Base-by-base conservation (phyloP, 2,113 vertebrate species). In the Lichenostomus cassidix region DNA sequence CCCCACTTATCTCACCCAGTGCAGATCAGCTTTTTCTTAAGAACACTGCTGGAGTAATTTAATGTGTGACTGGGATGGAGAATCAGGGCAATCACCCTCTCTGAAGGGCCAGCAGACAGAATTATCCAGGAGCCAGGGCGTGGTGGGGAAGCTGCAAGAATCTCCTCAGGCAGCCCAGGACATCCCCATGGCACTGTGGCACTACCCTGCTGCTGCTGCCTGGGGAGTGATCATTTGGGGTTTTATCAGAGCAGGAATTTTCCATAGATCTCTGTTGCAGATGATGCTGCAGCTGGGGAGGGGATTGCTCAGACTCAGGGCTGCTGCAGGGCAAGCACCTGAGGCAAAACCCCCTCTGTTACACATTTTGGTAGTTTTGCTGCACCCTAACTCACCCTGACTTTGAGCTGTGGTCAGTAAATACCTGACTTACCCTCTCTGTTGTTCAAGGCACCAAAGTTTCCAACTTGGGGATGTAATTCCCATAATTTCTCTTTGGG, bases 91-190 rank as follows among this genome's bases (percentile, higher is more conserved):
- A 14, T 13, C 11, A 7, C 19, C 21, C 3, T 41, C 28, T 5
- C 5, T 0, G 5, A 3, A 23, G 44, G 39, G 90, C 44, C 1
- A 4, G 53, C 49, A 71, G 41, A 5, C 0, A 0, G 67, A 12
- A 2, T n/a, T 12, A 42, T 47, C 44, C 17, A 15, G 21, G 78
- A 60, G 28, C 24, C 67, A 15, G 44, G 19, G 62, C 17, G 42
- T 0, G 10, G 7, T 3, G 5, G 28, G 41, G 49, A 67, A 69
- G 37, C 71, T 83, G 53, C 5, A 5, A 19, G 22, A 15, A 6
- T 35, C 33, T 77, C 64, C 55, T 27, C 1, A 4, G 46, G 59
- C 41, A 76, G 1, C 16, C 56, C 55, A 21, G n/a, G 15, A 10
- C 3, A 1, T 31, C 53, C 29, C 44, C 19, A 1, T 27, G 39